A percentile compares a stretch with the other conserved stretches of the same genome.
Conservation (phyloP, 2,888 invertebrate genomes). For the Athalia cordata region DNA sequence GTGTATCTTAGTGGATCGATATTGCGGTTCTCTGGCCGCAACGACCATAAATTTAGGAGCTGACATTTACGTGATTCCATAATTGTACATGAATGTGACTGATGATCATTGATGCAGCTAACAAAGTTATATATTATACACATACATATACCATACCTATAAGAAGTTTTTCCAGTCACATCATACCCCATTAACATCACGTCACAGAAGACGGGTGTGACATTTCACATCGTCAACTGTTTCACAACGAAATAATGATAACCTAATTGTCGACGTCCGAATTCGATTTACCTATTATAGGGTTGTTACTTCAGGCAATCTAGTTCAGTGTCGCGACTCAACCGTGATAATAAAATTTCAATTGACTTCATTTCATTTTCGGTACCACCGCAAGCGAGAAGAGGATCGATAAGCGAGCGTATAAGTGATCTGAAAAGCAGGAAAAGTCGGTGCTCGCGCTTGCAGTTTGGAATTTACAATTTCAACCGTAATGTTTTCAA, state of each 20-base stretch:
- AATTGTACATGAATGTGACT: constrained; percentile 1
- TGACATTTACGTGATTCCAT: constrained; percentile 15
- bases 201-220: too few relatives aligned
- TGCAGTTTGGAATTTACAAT: too few relatives aligned
- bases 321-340: background rate
- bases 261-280: constrained; percentile 3
- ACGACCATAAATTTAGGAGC: background rate
- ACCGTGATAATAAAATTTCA: background rate
- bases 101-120: too few relatives aligned
- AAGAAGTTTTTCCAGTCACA: too few relatives aligned
- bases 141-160: background rate
- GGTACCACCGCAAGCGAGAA: background rate
- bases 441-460: too few relatives aligned
- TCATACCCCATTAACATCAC: background rate
- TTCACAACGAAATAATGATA: background rate
- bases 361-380: background rate
- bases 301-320: constrained; percentile 20
- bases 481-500: too few relatives aligned
- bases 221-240: background rate
- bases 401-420: too few relatives aligned
- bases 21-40: background rate
- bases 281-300: constrained; percentile 19
- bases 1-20: constrained; percentile 13
- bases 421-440: too few relatives aligned
- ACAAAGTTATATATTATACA: background rate